Evolutionary conservation across 2,113 vertebrate genomes (phyloP), one percentile per base, ranked within the genome.

Genomic region (Neogobius melanostomus): DNA sequence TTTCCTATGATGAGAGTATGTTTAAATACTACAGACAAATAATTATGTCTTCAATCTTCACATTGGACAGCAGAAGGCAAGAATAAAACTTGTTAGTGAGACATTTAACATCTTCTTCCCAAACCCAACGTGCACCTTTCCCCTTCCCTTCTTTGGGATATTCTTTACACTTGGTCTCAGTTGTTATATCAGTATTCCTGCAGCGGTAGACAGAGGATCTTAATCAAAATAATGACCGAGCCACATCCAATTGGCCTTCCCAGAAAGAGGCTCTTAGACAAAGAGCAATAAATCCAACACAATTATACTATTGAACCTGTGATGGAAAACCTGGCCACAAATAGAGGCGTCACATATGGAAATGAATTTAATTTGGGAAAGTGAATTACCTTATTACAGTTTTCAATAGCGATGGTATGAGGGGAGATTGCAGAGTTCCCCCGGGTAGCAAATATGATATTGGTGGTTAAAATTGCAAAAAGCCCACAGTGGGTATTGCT

Each of bases 181-280:
- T 45, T 66, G 17, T 79, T 60, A 28, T 60, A 71, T 90, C 75
- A 74, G 74, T 59, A 77, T 82, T 83, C 75, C 66, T 48, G 17
- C 63, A 51, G 67, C 17, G 62, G 67, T 60, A 53, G 66, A 56
- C 77, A 69, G 66, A 82, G 57, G 51, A 62, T 70, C 74, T 77
- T 82, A 90, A 92, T 91, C 87, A 88, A 81, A 88, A 85, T 87
- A 89, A 91, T 89, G 90, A 85, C 68, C 51, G 49, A 77, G 66
- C 72, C 70, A 82, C 17, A 11, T 56, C 61, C 69, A 11, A 82
- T 84, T 77, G 74, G 66, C 17, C 48, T 83, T 85, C 72, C 81
- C 73, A 80, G 75, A 82, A 85, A 68, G 64, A 69, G 63, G 64
- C 74, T 51, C 57, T 77, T 69, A 80, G 79, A 88, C 83, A 90